phyloP scores from a whole-genome alignment of 2,888 invertebrate genomes.

The Eucera pruinosa region DNA sequence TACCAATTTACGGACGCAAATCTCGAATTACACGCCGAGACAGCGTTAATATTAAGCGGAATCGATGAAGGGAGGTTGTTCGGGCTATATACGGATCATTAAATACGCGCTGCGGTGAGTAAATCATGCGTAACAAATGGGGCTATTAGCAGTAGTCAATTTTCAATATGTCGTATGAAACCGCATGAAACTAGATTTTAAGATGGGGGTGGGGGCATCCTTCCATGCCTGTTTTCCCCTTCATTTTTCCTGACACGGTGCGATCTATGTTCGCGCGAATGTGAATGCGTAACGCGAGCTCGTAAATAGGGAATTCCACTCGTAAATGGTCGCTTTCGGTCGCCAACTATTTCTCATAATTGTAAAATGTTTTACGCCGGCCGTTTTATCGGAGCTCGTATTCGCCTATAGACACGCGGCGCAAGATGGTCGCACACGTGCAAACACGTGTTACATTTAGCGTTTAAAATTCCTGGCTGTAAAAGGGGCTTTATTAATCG shows the following conservation, averaged over 20 bases:
- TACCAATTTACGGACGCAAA: not conserved
- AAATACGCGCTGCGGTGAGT: too few relatives aligned
- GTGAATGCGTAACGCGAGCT: constrained; percentile 38
- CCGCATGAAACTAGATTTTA: too few relatives aligned
- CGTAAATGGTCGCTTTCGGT: constrained; percentile 39
- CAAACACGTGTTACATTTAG: too few relatives aligned
- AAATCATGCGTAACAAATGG: too few relatives aligned
- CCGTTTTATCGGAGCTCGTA: constrained; percentile 42
- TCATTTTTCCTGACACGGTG: constrained; percentile 15
- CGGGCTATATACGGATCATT: too few relatives aligned
- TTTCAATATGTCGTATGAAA: constrained; percentile 4
- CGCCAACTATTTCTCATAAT: constrained; percentile 50
- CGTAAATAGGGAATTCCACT: constrained; percentile 40
- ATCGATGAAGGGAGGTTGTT: too few relatives aligned
- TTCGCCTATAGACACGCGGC: not conserved
- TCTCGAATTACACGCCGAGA: not conserved
- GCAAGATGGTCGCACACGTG: not conserved
- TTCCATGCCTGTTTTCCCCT: not conserved
- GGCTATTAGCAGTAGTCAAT: too few relatives aligned
- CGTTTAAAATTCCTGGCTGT: too few relatives aligned
- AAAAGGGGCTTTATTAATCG: too few relatives aligned
- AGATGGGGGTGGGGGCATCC: too few relatives aligned
- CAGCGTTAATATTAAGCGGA: not conserved
- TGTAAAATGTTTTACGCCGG: constrained; percentile 45
- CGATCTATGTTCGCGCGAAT: not conserved